Conservation (phyloP, 2,888 invertebrate genomes). For the Lathronympha strigana region DNA sequence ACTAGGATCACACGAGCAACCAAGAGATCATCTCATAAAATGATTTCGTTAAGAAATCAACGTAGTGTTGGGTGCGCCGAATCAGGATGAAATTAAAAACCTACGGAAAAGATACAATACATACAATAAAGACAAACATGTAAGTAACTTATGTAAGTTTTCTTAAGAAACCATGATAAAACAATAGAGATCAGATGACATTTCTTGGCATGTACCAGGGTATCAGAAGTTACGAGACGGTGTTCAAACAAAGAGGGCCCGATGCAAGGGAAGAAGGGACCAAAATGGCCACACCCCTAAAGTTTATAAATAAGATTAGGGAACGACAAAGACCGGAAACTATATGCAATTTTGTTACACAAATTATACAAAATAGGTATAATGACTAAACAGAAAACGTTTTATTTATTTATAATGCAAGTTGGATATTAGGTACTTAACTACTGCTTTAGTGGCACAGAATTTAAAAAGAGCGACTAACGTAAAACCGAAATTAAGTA, state of each 20-base stretch:
- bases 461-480: conserved; percentile 14
- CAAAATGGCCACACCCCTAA: conserved; percentile 9
- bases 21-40: neutral
- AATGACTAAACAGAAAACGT: too few species aligned
- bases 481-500: conserved; percentile 18
- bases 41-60: neutral
- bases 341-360: neutral
- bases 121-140: neutral
- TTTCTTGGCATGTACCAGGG: conserved; percentile 53
- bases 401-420: too few species aligned
- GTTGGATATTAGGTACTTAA: too few species aligned
- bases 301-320: too few species aligned
- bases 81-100: neutral
- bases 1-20: conserved; percentile 3
- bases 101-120: neutral
- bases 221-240: conserved; percentile 43
- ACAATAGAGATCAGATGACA: conserved; percentile 52
- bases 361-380: too few species aligned
- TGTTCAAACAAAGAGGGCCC: conserved; percentile 20
- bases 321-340: neutral
- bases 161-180: conserved; percentile 21
- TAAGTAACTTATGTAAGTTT: neutral
- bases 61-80: neutral
- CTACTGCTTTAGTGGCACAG: neutral
- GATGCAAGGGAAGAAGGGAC: conserved; percentile 4